A percentile compares a stretch with the other conserved stretches of the same genome.
Conservation (phyloP, 2,888 invertebrate genomes). For the Scaptomyza parva region DNA sequence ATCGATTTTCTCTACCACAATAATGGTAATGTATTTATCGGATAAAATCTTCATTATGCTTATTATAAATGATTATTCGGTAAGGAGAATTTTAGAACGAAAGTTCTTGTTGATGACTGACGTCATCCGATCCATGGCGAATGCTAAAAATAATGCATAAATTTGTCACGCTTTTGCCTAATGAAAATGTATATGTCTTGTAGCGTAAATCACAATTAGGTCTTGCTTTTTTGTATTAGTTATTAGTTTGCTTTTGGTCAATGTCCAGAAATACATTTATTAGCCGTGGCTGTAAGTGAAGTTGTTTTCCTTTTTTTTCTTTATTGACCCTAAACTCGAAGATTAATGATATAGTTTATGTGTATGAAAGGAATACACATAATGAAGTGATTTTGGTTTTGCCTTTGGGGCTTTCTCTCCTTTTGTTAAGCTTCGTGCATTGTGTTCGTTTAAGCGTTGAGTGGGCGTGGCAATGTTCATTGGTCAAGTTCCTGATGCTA, state of each 20-base stretch:
- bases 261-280: conserved; percentile 51
- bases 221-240: conserved; percentile 40
- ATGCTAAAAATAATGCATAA: conserved; percentile 17
- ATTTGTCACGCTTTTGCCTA: conserved; percentile 42
- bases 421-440: conserved; percentile 41
- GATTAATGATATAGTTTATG: conserved; percentile 62
- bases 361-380: conserved; percentile 46
- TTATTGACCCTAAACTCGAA: conserved; percentile 34
- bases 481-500: conserved; percentile 25
- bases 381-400: conserved; percentile 65
- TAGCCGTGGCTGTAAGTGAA: conserved; percentile 30
- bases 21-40: too few relatives aligned
- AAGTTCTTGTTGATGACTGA: conserved; percentile 3
- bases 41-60: background rate
- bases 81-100: too few relatives aligned
- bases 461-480: conserved; percentile 30
- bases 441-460: conserved; percentile 25
- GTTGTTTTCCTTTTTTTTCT: conserved; percentile 6
- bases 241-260: conserved; percentile 54
- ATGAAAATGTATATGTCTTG: conserved; percentile 40
- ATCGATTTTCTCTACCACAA: too few relatives aligned
- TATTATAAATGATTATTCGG: background rate
- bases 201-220: conserved; percentile 69
- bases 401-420: conserved; percentile 27
- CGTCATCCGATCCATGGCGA: conserved; percentile 6